Base-by-base conservation (phyloP, 2,888 invertebrate species). In the Ectropis crepuscularia region DNA sequence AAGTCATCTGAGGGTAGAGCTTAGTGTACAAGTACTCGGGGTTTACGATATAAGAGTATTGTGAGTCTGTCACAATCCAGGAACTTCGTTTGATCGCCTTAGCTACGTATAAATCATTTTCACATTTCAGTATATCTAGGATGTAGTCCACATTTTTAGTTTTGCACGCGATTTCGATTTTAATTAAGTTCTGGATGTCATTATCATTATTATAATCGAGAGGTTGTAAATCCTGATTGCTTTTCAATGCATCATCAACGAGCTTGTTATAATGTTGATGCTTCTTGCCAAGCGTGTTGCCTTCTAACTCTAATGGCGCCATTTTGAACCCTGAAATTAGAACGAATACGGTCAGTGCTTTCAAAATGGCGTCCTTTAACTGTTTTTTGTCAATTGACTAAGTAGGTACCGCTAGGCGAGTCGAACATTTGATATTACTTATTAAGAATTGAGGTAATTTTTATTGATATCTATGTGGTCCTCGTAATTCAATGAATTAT, bases 11-110 rank as follows among this genome's bases (percentile, higher is more conserved):
- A 6, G 85, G 89, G 45, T 81, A 81, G 0, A 90, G 72, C 48
- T 82, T 64, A 5, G 74, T 69, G 60, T 84, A 69, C 6, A 90
- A 71, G 69, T 86, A 83, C 51, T 83, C 71, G 6, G 90, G 88
- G 64, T 90, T 88, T 53, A 91, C 77, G 53, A 90, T 81, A 67
- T 86, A 70, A 6, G 80, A 78, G 64, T 87, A 87, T 60, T 85
- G 73, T 6, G 74, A 68, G 37, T 90, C 86, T 2, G 80, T 85
- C 45, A 90, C 76, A 7, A 90, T 71, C 90, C 90, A 90, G 11
- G 74, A 70, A 46, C 81, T 78, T 53, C 77, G 74, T 61, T 86
- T 89, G 46, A 90, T 81, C 12, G 83, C 88, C 71, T 82, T 80
- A 7, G 89, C 81, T 5, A 86, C 82, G 63, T 86, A 88, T 42